A percentile compares a stretch with the other conserved stretches of the same genome.
These are phyloP conservation scores for Hemiscyllium ocellatum DNA, from an alignment of 2,113 vertebrate genomes.

Conservation along the genomic window DNA sequence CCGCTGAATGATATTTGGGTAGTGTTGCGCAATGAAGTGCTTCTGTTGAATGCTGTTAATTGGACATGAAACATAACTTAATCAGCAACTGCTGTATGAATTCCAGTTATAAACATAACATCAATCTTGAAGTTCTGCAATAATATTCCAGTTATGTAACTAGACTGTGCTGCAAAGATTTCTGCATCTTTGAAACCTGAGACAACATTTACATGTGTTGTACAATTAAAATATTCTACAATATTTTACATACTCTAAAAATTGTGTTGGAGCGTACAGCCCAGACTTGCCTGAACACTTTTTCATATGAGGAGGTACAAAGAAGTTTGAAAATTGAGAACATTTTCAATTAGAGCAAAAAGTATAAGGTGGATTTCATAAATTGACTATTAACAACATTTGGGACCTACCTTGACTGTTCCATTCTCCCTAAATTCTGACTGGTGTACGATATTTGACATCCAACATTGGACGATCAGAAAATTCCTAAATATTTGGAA, in stretches of 20 bases:
- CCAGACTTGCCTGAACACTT: not conserved
- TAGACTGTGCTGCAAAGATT: not conserved
- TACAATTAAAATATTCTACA: not conserved
- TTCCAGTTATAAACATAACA: not conserved
- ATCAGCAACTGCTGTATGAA: not conserved
- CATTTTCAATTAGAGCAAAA: not conserved
- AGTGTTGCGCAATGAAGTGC: not conserved
- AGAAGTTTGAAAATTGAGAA: not conserved
- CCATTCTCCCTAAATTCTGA: too few species aligned
- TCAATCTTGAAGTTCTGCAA: not conserved
- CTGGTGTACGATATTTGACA: too few species aligned
- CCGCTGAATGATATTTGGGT: not conserved
- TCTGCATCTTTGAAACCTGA: not conserved
- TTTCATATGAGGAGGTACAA: not conserved
- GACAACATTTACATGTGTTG: not conserved
- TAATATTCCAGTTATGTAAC: not conserved
- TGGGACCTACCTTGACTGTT: too few species aligned
- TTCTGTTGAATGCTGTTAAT: not conserved
- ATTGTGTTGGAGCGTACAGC: not conserved
- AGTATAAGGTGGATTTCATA: not conserved
- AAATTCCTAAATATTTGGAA: too few species aligned
- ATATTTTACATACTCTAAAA: not conserved
- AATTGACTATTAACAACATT: not conserved
- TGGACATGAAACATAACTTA: not conserved
- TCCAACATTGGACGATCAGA: too few species aligned